Evolutionary conservation across 1,140 invertebrate species (phyloP), one percentile per base, ranked within the genome.

Genomic region (Magallana ariakensis): DNA sequence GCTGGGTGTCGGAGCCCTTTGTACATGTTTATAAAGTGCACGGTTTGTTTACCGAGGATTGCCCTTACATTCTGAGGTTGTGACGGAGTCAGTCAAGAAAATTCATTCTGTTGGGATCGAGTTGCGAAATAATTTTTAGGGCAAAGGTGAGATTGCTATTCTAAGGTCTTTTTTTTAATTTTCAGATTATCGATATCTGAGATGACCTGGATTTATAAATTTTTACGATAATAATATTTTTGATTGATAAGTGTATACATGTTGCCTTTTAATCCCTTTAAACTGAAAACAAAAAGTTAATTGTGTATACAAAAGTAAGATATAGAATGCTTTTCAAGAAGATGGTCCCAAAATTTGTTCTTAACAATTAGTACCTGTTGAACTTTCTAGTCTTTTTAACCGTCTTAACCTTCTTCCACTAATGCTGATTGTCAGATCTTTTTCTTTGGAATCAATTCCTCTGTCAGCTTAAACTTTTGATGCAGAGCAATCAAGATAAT

Each of bases 21-120:
- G 13, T 26, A 26, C 22, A 13, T 70, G 66, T 70, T 70, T 70
- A 19, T 70, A 70, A 70, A 70, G 66, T 70, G 66, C 66, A 70
- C 9, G 22, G 26, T 70, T 70, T 70, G 22, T 26, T 26, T 22
- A 70, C 22, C 11, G 33, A 26, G 22, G 22, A 26, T 26, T 70
- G 66, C 66, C 10, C 66, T 70, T 33, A 26, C 9, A 70, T 62
- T 8, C 13, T 70, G 22, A 26, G 22, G 19, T 70, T 70, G 66
- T 70, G 66, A 70, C 66, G 33, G 33, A 70, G 10, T 4, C 22
- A 10, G 22, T 11, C 11, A 11, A 70, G 66, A 8, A 22, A 26
- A 70, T 22, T 19, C 26, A 13, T 13, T 26, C 8, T 22, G 16
- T 62, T 62, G 58, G 58, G 19, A n/a, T n/a, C n/a, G 16, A 1